Conservation (phyloP, 1,140 invertebrate genomes). For the Eueides isabella region DNA sequence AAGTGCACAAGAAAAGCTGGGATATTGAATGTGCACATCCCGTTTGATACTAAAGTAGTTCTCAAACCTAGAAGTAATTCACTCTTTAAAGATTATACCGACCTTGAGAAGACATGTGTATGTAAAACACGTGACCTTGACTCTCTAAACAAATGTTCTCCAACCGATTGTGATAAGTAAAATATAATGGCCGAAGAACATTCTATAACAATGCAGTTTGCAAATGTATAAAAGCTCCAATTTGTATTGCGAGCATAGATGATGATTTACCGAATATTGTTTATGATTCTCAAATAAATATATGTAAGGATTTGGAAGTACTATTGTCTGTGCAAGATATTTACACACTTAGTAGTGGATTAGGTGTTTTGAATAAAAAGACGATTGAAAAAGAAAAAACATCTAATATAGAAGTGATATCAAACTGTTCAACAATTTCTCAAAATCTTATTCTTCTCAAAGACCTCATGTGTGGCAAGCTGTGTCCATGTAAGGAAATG, state of each 20-base stretch:
- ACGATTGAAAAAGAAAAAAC: conserved; percentile 24
- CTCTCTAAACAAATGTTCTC: conserved; percentile 51
- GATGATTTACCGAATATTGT: conserved; percentile 56
- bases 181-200: conserved; percentile 56
- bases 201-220: conserved; percentile 45
- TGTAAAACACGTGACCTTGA: conserved; percentile 50
- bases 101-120: not conserved
- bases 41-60: not conserved
- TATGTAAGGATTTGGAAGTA: conserved; percentile 60
- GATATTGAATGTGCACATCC: not conserved
- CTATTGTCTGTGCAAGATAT: conserved; percentile 58
- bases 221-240: conserved; percentile 50
- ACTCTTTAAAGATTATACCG: not conserved
- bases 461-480: conserved; percentile 63
- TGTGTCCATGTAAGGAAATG: conserved; percentile 42
- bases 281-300: conserved; percentile 48
- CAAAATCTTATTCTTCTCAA: conserved; percentile 61
- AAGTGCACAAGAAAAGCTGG: conserved; percentile 3
- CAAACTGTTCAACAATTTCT: conserved; percentile 69
- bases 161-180: conserved; percentile 59
- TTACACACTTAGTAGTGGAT: conserved; percentile 57
- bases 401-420: conserved; percentile 47
- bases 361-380: conserved; percentile 46
- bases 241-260: conserved; percentile 45
- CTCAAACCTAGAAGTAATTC: not conserved